Conservation (phyloP, 64 coral and sea anemone species). For the Pachyseris speciosa region DNA sequence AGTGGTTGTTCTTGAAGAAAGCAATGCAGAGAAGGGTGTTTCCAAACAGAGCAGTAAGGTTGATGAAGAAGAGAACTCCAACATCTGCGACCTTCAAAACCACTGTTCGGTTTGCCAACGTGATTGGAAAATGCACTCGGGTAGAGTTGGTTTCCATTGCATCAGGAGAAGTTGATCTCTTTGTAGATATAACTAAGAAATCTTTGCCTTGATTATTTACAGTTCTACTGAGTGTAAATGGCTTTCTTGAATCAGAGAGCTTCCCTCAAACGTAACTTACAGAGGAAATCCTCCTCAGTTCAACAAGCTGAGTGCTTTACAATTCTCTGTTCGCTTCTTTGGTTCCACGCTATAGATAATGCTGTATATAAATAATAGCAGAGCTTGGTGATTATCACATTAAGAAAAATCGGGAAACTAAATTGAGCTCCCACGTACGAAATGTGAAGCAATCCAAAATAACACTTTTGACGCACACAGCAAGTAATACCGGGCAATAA, state of each 20-base stretch:
- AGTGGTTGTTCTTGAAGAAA: constrained; percentile 41
- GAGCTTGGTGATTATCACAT: neutral
- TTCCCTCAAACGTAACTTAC: neutral
- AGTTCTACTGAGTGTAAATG: neutral
- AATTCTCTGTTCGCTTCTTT: neutral
- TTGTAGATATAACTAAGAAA: neutral
- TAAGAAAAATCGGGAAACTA: neutral
- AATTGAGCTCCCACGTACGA: neutral
- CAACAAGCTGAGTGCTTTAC: too few species aligned
- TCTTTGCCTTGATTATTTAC: neutral
- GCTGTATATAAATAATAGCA: neutral
- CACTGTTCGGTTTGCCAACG: neutral
- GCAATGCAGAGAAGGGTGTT: constrained; percentile 67
- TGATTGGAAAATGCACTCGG: neutral
- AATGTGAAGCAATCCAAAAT: neutral
- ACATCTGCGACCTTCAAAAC: constrained; percentile 6
- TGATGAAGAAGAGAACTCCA: constrained; percentile 49
- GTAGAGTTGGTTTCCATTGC: constrained; percentile 6
- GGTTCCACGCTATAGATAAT: neutral
- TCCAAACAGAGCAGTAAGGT: constrained; percentile 66
- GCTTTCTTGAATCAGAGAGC: neutral
- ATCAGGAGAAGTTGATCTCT: neutral
- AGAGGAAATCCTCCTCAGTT: too few species aligned
- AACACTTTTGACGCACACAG: neutral
- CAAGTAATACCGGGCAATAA: too few species aligned